These are phyloP conservation scores for Zhuqinia jingwanae DNA, from an alignment of 2,888 invertebrate genomes.

Conservation along the genomic window DNA sequence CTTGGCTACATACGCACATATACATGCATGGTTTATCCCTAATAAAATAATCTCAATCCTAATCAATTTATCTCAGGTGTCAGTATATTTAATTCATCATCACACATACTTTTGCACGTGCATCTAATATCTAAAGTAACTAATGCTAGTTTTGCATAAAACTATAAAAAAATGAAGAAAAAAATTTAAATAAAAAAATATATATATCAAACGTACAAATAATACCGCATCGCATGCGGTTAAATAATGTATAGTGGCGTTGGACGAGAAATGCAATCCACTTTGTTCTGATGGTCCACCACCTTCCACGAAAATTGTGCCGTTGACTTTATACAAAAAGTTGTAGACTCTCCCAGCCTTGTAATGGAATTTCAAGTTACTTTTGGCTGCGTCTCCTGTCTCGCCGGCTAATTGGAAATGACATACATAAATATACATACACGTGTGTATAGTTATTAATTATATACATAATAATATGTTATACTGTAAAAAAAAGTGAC, in stretches of 20 bases:
- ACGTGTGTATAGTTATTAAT: background rate
- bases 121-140: too few relatives aligned
- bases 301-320: constrained; percentile 77
- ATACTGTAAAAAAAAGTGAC: background rate
- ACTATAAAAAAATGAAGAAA: too few relatives aligned
- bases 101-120: too few relatives aligned
- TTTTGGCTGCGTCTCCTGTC: background rate
- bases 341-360: constrained; percentile 77
- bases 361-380: constrained; percentile 79
- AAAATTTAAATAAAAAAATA: background rate
- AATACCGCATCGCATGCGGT: constrained; percentile 79
- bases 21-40: background rate
- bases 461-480: too few relatives aligned
- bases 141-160: too few relatives aligned
- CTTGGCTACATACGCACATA: background rate
- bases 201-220: constrained; percentile 73
- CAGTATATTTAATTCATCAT: background rate
- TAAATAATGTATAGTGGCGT: constrained; percentile 78
- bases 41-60: too few relatives aligned
- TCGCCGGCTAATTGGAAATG: constrained; percentile 4
- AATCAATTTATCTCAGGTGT: background rate
- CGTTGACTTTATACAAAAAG: constrained; percentile 79
- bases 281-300: constrained; percentile 76
- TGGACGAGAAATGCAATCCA: constrained; percentile 78
- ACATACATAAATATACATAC: background rate